A percentile compares a stretch with the other conserved stretches of the same genome.
Conservation (phyloP, 2,113 vertebrate genomes). For the Eulacestoma nigropectus region DNA sequence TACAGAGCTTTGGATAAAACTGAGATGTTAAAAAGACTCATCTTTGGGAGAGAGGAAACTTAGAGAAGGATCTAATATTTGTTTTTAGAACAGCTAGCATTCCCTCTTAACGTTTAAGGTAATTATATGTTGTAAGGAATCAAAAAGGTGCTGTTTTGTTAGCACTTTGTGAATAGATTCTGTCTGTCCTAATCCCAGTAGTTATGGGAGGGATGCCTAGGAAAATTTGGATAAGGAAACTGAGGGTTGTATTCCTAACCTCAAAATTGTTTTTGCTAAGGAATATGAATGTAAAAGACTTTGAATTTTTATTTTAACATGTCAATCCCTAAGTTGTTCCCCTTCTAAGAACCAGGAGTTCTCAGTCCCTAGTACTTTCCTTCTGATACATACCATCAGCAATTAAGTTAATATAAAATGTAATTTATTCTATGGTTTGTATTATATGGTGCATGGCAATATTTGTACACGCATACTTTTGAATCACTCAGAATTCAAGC, state of each 20-base stretch:
- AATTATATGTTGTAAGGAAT: neutral
- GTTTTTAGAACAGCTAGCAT: neutral
- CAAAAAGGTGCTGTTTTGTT: neutral
- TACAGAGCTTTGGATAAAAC: neutral
- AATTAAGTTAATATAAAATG: neutral
- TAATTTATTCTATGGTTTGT: neutral
- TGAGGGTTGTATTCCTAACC: neutral
- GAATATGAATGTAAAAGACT: fast-evolving
- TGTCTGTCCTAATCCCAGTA: neutral
- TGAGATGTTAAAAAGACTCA: neutral
- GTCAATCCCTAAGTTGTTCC: neutral
- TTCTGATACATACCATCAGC: neutral
- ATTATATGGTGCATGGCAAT: neutral
- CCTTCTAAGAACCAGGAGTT: neutral
- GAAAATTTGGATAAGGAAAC: neutral
- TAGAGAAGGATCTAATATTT: neutral
- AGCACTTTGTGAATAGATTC: neutral
- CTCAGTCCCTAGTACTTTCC: neutral
- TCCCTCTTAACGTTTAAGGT: neutral
- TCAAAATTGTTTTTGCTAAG: neutral
- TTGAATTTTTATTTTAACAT: neutral
- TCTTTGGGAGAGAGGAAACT: neutral
- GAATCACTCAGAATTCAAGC: neutral
- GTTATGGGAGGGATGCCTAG: neutral
- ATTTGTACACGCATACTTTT: neutral